Percentiles rank a stretch among this genome's conserved stretches.
Evolutionary conservation across 2,797 vertebrate species (phyloP).

Genomic region (Anisognathus igniventris): DNA sequence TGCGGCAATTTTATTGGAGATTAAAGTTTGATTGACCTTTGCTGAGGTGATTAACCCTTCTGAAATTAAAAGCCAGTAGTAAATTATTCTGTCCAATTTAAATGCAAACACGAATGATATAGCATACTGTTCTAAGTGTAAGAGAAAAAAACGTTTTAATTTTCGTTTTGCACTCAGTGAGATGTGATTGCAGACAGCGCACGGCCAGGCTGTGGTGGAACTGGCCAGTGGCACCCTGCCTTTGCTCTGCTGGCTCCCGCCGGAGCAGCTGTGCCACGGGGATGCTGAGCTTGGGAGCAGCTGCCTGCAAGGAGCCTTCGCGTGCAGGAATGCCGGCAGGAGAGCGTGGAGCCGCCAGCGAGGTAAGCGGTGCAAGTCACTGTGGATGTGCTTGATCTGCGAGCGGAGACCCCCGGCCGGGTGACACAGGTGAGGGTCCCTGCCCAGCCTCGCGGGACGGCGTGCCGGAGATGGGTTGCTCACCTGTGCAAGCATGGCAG

Average conservation of each 20-base stretch:
- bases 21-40: slow-evolving; percentile 81
- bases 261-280: background rate
- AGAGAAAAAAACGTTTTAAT: slow-evolving; percentile 67
- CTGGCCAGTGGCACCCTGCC: slow-evolving; percentile 10
- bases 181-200: slow-evolving; percentile 53
- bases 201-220: background rate
- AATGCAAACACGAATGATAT: slow-evolving; percentile 67
- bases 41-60: slow-evolving; percentile 77
- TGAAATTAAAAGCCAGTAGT: slow-evolving; percentile 75
- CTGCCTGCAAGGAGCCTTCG: background rate
- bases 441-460: background rate
- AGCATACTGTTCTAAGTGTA: slow-evolving; percentile 47
- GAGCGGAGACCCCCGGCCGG: background rate
- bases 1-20: slow-evolving; percentile 75
- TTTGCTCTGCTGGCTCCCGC: background rate
- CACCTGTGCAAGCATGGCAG: fast-evolving
- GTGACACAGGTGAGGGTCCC: background rate
- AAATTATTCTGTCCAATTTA: slow-evolving; percentile 78
- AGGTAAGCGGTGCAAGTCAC: slow-evolving; percentile 26
- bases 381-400: background rate
- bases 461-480: fast-evolving
- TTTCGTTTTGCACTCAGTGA: slow-evolving; percentile 63
- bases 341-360: background rate
- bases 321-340: background rate
- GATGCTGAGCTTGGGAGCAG: background rate